Evolutionary conservation across 2,888 invertebrate species (phyloP).

Genomic region (Lepidochrysops patricia): DNA sequence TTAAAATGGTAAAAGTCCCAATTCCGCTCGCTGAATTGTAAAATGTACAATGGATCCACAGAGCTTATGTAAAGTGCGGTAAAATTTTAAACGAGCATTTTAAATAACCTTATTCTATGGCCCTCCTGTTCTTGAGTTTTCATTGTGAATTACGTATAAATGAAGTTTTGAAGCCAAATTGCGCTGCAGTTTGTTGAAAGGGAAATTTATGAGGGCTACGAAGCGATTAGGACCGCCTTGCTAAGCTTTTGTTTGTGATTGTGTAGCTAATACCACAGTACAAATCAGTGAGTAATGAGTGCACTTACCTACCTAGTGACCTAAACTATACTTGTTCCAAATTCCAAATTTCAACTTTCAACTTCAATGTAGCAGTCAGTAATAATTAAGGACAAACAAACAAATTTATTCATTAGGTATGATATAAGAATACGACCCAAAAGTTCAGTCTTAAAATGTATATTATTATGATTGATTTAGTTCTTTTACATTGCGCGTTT

Average conservation of each 20-base stretch:
- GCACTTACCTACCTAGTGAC: too few species aligned
- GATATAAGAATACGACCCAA: too few species aligned
- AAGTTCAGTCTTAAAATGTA: too few species aligned
- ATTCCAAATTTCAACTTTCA: too few species aligned
- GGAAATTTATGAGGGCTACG: not conserved
- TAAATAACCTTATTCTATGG: constrained; percentile 8
- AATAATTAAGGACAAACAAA: too few species aligned
- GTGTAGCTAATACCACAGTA: not conserved
- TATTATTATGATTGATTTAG: too few species aligned
- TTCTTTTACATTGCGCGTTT: too few species aligned
- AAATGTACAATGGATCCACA: constrained; percentile 1
- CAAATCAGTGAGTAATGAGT: too few species aligned
- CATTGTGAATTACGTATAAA: not conserved
- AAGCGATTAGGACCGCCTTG: not conserved
- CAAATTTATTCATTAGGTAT: too few species aligned
- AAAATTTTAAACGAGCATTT: constrained; percentile 10
- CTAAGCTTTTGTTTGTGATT: not conserved
- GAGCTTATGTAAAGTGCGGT: not conserved
- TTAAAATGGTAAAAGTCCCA: not conserved
- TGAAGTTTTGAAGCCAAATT: not conserved
- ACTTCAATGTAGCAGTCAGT: too few species aligned
- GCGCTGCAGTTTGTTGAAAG: not conserved
- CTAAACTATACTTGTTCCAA: too few species aligned
- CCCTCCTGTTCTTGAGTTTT: not conserved
- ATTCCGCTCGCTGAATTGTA: constrained; percentile 2